Evolutionary conservation across 2,113 vertebrate species (phyloP), one percentile per base, ranked within the genome.

Genomic region (Taxidea taxus): DNA sequence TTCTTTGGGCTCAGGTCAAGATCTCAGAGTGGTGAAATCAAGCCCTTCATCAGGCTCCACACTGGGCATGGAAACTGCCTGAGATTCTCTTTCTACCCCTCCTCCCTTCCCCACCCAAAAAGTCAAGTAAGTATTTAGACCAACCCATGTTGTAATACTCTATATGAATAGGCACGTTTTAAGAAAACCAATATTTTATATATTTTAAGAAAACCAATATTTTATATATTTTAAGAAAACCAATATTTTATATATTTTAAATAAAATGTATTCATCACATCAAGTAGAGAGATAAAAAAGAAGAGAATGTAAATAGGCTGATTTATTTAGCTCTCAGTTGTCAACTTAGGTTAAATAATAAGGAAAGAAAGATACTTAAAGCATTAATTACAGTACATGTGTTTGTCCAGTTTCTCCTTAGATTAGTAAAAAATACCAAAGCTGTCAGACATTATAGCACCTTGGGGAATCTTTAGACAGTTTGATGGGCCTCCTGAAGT

Each of bases 401-500:
- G 60, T 86, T n/a, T 94, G 11, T 95, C 49, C 68, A 96, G 92
- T 77, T 58, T 98, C 70, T 97, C 85, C 82, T 96, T n/a, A 97
- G 93, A 97, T 58, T 60, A 94, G 62, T 37, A 84, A 92, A 94
- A 98, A 98, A 97, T 92, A 95, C 75, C 82, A 98, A 94, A 74
- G 77, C 87, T 97, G 82, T 97, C 91, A 97, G 96, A 95, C 39
- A 23, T 95, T 93, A 64, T 6, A 85, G 62, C 86, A 97, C 90
- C 56, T 96, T 51, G 44, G 68, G 91, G 97, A 98, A 97, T 94
- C 86, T 88, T 91, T 84, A 92, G 89, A 91, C 78, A 98, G 91
- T 95, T 86, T 98, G 95, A 98, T 90, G 82, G 95, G 98, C 90
- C 20, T 94, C 47, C 51, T 97, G 49, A 98, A 98, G 82, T 95